Base-by-base conservation (phyloP, 2,888 invertebrate genomes). In the Encarsia formosa region DNA sequence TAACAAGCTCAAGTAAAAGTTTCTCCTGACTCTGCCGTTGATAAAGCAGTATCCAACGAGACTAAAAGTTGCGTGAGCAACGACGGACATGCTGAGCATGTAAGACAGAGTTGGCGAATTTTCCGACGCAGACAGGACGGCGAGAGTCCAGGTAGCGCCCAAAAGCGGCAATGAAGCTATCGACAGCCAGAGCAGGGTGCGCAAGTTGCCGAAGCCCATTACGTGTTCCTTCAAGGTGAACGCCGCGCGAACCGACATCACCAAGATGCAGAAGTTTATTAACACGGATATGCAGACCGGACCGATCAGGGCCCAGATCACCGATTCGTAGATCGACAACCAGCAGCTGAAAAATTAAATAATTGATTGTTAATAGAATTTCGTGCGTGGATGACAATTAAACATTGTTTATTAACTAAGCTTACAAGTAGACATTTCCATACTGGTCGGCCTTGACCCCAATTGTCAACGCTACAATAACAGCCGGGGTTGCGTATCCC, bases 271-370 rank as follows among this genome's bases (percentile, higher is more conserved):
- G 4, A 95, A 78, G 66, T 91, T 92, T 5, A 87, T 82, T 23
- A 84, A 75, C 0, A 91, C 88, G 66, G 88, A 83, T 53, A 85
- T 80, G 26, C 85, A 88, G 24, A 94, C 87, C 5, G 97, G 96
- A 3, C 92, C 91, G 61, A 96, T 91, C 65, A 96, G 82, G 78
- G 94, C 91, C 96, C 96, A 97, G 38, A 96, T 88, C 19, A 95
- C 91, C 19, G 89, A 87, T 72, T 95, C 94, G 70, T 93, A 91
- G 35, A 94, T 85, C 8, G 91, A 91, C 56, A 97, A 80, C 96
- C 96, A 97, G 74, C 97, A 97, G 73, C 95, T 95, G 74, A 39
- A 75, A 23, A 40, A 22, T 35, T 40, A 9, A 26, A 2, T 40
- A 38, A 15, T 23, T 16, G 9, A 34, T 45, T 16, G 8, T 29